phyloP scores from a whole-genome alignment of 2,113 vertebrate genomes.

The Ranitomeya variabilis region DNA sequence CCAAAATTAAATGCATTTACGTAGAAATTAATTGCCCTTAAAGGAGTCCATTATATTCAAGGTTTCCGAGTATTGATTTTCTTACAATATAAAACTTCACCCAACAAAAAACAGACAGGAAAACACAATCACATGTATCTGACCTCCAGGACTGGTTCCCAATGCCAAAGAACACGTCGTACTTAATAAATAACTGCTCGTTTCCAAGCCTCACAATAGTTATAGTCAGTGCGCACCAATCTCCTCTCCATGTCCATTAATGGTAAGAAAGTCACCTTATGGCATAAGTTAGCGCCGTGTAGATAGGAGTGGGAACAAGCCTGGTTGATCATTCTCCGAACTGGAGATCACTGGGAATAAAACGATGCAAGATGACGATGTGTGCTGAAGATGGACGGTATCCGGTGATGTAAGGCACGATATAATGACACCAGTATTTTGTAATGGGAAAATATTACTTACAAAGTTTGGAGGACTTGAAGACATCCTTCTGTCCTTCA shows the following conservation, averaged over 20 bases:
- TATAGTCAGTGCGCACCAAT: background rate
- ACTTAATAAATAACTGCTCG: conserved; percentile 47
- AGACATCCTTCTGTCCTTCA: background rate
- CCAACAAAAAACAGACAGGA: background rate
- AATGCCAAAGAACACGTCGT: background rate
- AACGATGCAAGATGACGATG: background rate
- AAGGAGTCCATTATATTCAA: background rate
- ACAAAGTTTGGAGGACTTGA: background rate
- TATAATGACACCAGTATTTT: too few relatives aligned
- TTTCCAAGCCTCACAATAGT: background rate
- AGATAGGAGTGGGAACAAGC: background rate
- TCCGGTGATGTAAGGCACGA: background rate
- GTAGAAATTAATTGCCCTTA: too few relatives aligned
- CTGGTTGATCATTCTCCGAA: background rate
- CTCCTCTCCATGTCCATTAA: background rate
- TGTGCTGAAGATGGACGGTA: background rate
- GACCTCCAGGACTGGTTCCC: background rate
- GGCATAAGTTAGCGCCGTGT: background rate
- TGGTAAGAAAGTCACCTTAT: conserved; percentile 25
- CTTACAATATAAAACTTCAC: background rate
- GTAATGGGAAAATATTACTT: too few relatives aligned
- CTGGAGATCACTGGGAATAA: background rate
- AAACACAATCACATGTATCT: background rate
- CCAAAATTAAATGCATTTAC: background rate
- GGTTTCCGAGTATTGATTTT: background rate